Percentiles rank a stretch among this genome's conserved stretches.
Conservation (phyloP, 2,888 invertebrate species). For the Pardosa pseudoannulata region DNA sequence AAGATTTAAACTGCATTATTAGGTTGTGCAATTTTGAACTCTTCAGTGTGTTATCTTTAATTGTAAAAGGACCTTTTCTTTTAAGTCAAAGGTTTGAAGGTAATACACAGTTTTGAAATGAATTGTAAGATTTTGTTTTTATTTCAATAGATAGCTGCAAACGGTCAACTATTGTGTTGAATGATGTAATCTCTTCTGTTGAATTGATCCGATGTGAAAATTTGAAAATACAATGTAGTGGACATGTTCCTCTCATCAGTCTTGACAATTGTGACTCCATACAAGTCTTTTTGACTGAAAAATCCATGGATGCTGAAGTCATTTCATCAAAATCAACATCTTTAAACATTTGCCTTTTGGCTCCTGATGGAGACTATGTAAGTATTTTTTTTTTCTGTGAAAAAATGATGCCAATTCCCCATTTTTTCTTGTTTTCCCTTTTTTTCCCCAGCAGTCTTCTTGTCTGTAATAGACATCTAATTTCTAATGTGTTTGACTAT, state of each 20-base stretch:
- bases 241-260: slow-evolving; percentile 35
- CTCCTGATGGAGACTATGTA: slow-evolving; percentile 50
- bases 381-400: slow-evolving; percentile 19
- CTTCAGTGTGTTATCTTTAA: too few species aligned
- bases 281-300: slow-evolving; percentile 20
- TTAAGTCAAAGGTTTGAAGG: too few species aligned
- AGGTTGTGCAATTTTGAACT: too few species aligned
- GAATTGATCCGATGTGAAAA: slow-evolving; percentile 43
- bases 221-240: slow-evolving; percentile 29
- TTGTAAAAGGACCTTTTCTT: too few species aligned
- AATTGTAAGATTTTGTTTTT: too few species aligned
- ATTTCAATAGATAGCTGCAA: slow-evolving; percentile 33
- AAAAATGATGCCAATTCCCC: too few species aligned
- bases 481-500: too few species aligned
- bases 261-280: slow-evolving; percentile 37
- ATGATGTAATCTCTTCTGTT: slow-evolving; percentile 43
- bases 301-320: slow-evolving; percentile 5
- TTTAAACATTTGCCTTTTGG: slow-evolving; percentile 37
- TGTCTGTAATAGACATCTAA: too few species aligned
- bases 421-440: too few species aligned
- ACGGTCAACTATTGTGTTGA: neutral
- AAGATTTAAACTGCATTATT: too few species aligned
- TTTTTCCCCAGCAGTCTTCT: too few species aligned
- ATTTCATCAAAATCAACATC: slow-evolving; percentile 40
- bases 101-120: too few species aligned